A percentile compares a stretch with the other conserved stretches of the same genome.
These are phyloP conservation scores for Lycia hirtaria DNA, from an alignment of 2,888 invertebrate species.

Conservation along the genomic window DNA sequence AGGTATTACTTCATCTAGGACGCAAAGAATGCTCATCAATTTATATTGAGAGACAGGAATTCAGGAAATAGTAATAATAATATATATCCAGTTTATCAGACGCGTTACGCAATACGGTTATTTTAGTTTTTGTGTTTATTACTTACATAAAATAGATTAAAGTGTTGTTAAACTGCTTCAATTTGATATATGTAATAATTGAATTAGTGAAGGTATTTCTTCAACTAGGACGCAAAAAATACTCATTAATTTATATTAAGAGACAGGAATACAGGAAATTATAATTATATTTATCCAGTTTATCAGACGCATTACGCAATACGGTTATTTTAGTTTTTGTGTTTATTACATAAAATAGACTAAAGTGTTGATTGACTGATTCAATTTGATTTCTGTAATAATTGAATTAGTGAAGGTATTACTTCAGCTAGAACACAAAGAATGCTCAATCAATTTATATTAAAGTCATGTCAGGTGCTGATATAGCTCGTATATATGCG, in stretches of 20 bases:
- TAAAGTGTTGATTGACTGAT: constrained; percentile 8
- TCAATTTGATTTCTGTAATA: background rate
- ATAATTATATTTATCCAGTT: no score
- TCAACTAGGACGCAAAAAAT: constrained; percentile 11
- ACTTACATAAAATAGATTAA: background rate
- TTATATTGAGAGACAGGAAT: constrained; percentile 5
- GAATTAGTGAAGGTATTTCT: constrained; percentile 4
- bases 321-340: constrained; percentile 8
- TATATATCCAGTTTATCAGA: constrained; percentile 9
- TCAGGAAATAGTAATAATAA: constrained; percentile 3
- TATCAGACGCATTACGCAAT: constrained; percentile 10
- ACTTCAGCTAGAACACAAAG: constrained; percentile 11
- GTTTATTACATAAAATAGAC: background rate
- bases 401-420: constrained; percentile 1
- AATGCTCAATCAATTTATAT: constrained; percentile 1
- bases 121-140: no score
- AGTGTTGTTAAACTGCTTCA: constrained; percentile 4
- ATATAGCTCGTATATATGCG: no score
- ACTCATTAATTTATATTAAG: constrained; percentile 3
- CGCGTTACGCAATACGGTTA: no score
- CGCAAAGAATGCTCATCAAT: constrained; percentile 6
- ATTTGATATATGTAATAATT: background rate
- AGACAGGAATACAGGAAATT: no score
- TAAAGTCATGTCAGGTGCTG: no score
- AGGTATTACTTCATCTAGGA: constrained; percentile 14